Evolutionary conservation across 2,797 vertebrate genomes (phyloP), one percentile per base, ranked within the genome.

Genomic region (Falco peregrinus): DNA sequence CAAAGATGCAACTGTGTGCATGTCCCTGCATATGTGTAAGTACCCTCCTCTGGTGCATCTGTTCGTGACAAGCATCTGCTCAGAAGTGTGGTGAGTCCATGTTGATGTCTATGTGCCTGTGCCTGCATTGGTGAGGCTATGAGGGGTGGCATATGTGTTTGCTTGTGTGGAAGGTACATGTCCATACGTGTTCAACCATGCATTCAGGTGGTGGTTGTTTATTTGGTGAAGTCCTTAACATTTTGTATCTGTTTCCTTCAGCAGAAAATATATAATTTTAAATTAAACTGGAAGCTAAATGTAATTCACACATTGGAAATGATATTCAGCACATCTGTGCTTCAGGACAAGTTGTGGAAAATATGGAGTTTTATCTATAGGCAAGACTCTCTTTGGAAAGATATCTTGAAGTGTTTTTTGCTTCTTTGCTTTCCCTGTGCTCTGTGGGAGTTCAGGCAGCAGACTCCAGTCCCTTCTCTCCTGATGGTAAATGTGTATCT

Each of bases 371-470:
- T 73, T 60, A 65, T 67, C 89, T 25, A 39, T 24, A 70, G 60
- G 81, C 56, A 75, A 24, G 29, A 35, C 7, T 68, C 2, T 57
- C n/a, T 84, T 92, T 70, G 74, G 50, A 77, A 89, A 87, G 68
- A 28, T 16, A 35, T 87, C 84, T 77, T 84, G 45, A 70, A 82
- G 51, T 31, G 47, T 13, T 29, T 87, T 80, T 89, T 31, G 43
- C 11, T 29, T 87, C 76, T 89, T 91, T 63, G 11, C 74, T 70
- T 90, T 93, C 11, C 37, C 14, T 45, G 71, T 59, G 59, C 50
- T 92, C 88, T 57, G 78, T 87, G 89, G 90, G 78, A 84, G 81
- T 87, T 91, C 60, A 77, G 71, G 86, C 54, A 90, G 78, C 89
- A 92, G 75, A 53, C 29, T 92, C n/a, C 45, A 64, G 35, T 7